Evolutionary conservation across 2,113 vertebrate species (phyloP).

Genomic region (Gnathonemus longibarbis): DNA sequence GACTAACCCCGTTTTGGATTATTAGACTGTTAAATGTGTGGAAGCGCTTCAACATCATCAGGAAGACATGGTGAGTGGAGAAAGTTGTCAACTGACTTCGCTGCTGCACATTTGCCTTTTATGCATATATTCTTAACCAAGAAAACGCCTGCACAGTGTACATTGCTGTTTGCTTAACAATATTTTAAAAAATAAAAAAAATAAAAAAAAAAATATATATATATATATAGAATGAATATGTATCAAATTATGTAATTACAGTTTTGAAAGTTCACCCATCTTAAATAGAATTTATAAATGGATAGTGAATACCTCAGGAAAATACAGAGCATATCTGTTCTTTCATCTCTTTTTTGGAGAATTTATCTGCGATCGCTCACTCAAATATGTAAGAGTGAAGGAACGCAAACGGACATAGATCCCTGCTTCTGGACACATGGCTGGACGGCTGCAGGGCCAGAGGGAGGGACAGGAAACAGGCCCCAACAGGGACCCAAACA

Average conservation of each 20-base stretch:
- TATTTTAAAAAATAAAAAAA: neutral
- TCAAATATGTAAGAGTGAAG: neutral
- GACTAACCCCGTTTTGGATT: neutral
- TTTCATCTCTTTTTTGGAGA: neutral
- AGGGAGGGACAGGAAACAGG: neutral
- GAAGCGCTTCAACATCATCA: neutral
- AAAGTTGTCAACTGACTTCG: neutral
- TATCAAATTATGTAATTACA: neutral
- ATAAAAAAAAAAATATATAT: neutral
- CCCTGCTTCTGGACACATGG: neutral
- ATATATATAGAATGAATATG: too few species aligned
- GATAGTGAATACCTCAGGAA: neutral
- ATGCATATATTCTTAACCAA: neutral
- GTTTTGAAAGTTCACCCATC: neutral
- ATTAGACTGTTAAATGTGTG: neutral
- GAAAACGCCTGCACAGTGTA: neutral
- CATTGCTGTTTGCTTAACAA: neutral
- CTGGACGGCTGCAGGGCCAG: slow-evolving; percentile 12
- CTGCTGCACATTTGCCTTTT: neutral
- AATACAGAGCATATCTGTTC: neutral
- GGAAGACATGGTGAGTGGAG: neutral
- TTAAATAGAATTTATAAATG: neutral
- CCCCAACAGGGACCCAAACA: slow-evolving; percentile 35
- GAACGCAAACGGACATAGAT: neutral
- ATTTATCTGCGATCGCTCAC: neutral